phyloP scores from a whole-genome alignment of 2,113 vertebrate genomes.

The Scartelaos histophorus region DNA sequence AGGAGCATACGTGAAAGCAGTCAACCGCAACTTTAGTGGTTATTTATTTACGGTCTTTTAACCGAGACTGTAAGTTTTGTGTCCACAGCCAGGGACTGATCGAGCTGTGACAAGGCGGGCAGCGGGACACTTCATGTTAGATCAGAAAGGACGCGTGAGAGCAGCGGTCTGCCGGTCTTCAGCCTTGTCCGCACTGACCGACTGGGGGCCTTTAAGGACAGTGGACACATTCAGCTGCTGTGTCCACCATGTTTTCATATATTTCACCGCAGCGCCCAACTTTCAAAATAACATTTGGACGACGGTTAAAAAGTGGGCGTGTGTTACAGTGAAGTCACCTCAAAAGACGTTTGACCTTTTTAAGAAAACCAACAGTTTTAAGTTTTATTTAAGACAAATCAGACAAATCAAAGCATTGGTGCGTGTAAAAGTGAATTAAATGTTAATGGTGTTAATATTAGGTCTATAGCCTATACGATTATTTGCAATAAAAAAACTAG shows the following conservation, averaged over 20 bases:
- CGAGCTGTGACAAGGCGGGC: conserved; percentile 6
- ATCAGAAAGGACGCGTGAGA: conserved; percentile 11
- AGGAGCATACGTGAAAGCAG: conserved; percentile 2
- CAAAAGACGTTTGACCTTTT: conserved; percentile 24
- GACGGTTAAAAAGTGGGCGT: conserved; percentile 17
- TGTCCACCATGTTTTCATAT: not conserved
- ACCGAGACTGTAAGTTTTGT: not conserved
- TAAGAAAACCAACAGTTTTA: not conserved
- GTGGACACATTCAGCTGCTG: not conserved
- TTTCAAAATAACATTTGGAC: conserved; percentile 6
- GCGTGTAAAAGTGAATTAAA: not conserved
- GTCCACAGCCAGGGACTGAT: not conserved
- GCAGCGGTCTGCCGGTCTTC: conserved; percentile 29
- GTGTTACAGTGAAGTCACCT: conserved; percentile 27
- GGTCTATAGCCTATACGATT: not conserved
- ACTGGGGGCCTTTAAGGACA: conserved; percentile 26
- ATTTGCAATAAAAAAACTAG: no score
- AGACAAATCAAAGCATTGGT: not conserved
- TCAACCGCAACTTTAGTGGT: conserved; percentile 20
- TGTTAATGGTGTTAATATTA: not conserved
- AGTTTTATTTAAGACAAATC: not conserved
- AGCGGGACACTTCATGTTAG: conserved; percentile 12
- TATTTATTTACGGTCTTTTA: conserved; percentile 15
- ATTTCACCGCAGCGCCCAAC: not conserved
- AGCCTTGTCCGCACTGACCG: conserved; percentile 21